These are phyloP conservation scores for Chamaetylas fuelleborni DNA, from an alignment of 2,113 vertebrate genomes.

Conservation along the genomic window DNA sequence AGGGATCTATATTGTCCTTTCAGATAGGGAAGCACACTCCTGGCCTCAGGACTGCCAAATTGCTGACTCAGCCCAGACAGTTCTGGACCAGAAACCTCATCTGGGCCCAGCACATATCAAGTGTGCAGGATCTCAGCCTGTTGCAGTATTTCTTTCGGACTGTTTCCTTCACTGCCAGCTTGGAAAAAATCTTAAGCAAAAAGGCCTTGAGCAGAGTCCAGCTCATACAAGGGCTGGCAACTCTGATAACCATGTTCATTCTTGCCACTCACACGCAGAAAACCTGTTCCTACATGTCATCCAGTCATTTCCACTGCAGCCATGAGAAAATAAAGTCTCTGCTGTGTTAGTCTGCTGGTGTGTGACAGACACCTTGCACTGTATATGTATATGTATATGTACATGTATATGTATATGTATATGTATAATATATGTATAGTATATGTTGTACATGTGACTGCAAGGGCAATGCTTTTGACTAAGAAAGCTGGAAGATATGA, in stretches of 20 bases:
- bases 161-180: background rate
- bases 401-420: no score
- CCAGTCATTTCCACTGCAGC: background rate
- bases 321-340: background rate
- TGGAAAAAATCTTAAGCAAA: background rate
- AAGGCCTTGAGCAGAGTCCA: background rate
- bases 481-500: background rate
- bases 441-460: rapidly evolving
- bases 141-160: background rate
- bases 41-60: background rate
- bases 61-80: background rate
- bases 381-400: background rate
- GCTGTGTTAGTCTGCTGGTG: rapidly evolving
- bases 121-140: background rate
- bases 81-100: background rate
- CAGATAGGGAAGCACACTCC: background rate
- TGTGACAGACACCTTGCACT: background rate
- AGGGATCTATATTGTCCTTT: background rate
- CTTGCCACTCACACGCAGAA: background rate
- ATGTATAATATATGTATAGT: background rate
- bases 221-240: background rate
- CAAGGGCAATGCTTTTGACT: background rate
- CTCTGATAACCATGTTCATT: background rate
- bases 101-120: background rate
- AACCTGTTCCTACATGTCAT: background rate